Base-by-base conservation (phyloP, 2,888 invertebrate species). In the Dascillus cervinus region DNA sequence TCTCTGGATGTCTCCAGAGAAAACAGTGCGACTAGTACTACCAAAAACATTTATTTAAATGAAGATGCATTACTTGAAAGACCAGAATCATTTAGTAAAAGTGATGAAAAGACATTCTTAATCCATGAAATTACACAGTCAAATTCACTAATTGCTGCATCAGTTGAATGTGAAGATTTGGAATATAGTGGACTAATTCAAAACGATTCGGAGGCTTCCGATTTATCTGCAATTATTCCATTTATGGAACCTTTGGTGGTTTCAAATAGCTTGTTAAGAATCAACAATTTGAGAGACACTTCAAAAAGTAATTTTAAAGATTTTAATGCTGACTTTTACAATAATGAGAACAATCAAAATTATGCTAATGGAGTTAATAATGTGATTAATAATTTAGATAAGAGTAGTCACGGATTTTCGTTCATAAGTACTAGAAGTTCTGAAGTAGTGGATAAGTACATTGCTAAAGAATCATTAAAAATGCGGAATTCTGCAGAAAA, bases 11-110 rank as follows among this genome's bases (percentile, higher is more conserved):
- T n/a, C 11, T 13, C 26, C 6, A 15, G 20, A 15, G 17, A 13
- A 13, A 15, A 15, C n/a, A 11, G 11, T 13, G 13, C 9, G 5
- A 23, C 10, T 20, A 12, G 13, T 28, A 9, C 26, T 29, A 25
- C 9, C 12, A 22, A 31, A 12, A 24, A 37, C 28, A 13, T 26
- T 24, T 58, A 50, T 37, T 37, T 41, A 20, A 58, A 53, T 37
- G 62, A 62, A 44, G 62, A 64, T 44, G 56, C 64, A 5, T 41
- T 64, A 12, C 40, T 60, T 11, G 63, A 64, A 45, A 50, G 50
- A 26, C 62, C 63, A 3, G 50, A 50, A 13, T 23, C 34, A 6
- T 6, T 39, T 15, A 32, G 21, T 3, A 41, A 32, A 20, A 35
- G 34, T 31, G 12, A 10, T 13, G 20, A 29, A 24, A 4, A 13